phyloP scores from a whole-genome alignment of 2,888 invertebrate species.

The Schizaphis graminum region DNA sequence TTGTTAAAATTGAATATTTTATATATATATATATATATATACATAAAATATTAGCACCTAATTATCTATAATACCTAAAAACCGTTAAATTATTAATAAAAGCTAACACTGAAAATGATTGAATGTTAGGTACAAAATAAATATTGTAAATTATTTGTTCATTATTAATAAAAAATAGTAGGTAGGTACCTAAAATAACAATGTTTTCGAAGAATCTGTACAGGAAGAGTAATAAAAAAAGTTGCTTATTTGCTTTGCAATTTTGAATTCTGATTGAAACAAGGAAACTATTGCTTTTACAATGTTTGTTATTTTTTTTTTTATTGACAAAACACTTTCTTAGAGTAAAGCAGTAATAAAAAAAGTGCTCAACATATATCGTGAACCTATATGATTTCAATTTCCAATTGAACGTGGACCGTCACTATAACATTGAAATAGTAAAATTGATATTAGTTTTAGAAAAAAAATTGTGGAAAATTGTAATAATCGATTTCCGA shows the following conservation, averaged over 20 bases:
- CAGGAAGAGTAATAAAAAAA: slow-evolving; percentile 9
- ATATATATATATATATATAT: neutral
- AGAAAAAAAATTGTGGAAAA: neutral
- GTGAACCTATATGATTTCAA: neutral
- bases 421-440: neutral
- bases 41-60: neutral
- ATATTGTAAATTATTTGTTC: neutral
- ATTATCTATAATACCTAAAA: neutral
- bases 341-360: neutral
- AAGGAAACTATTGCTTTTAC: neutral
- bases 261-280: neutral
- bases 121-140: neutral
- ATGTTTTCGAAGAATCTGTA: neutral
- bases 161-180: neutral
- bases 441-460: neutral
- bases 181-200: neutral
- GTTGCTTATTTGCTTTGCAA: neutral
- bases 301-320: neutral
- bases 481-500: neutral
- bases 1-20: neutral
- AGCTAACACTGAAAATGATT: neutral
- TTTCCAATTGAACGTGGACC: neutral
- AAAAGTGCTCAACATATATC: neutral
- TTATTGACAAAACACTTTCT: neutral
- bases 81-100: neutral